A percentile compares a stretch with the other conserved stretches of the same genome.
Conservation (phyloP, 2,113 vertebrate genomes). For the Struthio camelus region DNA sequence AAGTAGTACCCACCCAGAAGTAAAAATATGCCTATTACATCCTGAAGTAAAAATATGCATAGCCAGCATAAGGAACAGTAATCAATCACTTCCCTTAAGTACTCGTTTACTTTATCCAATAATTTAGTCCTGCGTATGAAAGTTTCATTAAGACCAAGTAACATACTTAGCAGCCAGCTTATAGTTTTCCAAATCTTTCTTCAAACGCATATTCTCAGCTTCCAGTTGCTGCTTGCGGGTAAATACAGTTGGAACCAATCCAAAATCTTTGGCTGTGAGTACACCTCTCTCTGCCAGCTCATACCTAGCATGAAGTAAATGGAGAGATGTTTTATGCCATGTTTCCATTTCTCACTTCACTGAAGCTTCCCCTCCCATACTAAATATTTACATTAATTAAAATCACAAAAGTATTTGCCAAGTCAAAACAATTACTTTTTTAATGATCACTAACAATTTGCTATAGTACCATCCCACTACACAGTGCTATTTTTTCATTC, state of each 20-base stretch:
- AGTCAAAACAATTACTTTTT: not conserved
- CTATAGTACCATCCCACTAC: not conserved
- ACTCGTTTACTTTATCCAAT: not conserved
- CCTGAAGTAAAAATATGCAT: not conserved
- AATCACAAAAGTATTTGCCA: not conserved
- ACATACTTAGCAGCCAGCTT: constrained; percentile 75
- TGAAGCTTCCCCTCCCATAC: not conserved
- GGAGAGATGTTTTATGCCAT: not conserved
- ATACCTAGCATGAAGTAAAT: constrained; percentile 70
- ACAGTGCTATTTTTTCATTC: not conserved
- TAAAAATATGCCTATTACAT: not conserved
- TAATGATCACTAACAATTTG: not conserved
- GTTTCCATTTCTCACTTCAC: not conserved
- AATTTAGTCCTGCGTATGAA: not conserved
- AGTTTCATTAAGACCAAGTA: not conserved
- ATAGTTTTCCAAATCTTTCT: constrained; percentile 80
- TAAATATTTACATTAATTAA: not conserved
- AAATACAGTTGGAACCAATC: constrained; percentile 80
- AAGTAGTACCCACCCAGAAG: not conserved
- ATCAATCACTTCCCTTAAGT: not conserved
- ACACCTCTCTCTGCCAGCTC: constrained; percentile 81
- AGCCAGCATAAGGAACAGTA: not conserved
- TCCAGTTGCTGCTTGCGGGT: constrained; percentile 79
- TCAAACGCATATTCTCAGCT: constrained; percentile 75
- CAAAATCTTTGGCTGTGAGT: constrained; percentile 46